Conservation (phyloP, 2,888 invertebrate genomes). For the Rhingia campestris region DNA sequence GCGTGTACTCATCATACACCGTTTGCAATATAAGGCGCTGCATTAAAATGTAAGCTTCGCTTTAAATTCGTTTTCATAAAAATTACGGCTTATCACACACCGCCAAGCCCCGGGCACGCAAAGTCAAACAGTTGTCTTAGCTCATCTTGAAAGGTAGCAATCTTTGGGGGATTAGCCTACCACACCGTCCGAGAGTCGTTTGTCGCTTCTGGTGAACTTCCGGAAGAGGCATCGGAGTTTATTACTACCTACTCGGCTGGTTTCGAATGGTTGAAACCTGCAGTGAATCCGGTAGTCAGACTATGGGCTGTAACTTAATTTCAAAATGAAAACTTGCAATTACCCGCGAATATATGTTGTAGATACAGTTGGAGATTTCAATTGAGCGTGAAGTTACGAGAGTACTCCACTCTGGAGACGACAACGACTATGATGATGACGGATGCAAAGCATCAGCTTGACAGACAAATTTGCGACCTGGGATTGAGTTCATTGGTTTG, state of each 20-base stretch:
- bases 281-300: slow-evolving; percentile 54
- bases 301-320: slow-evolving; percentile 45
- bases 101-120: not conserved
- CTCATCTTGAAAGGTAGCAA: slow-evolving; percentile 22
- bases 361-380: slow-evolving; percentile 31
- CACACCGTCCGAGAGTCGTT: not conserved
- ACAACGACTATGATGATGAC: not conserved
- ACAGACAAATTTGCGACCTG: slow-evolving; percentile 1
- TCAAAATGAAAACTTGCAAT: slow-evolving; percentile 53
- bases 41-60: slow-evolving; percentile 24
- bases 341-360: slow-evolving; percentile 6
- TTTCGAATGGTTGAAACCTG: slow-evolving; percentile 13
- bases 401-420: not conserved
- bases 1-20: not conserved
- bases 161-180: not conserved
- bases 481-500: slow-evolving; percentile 9
- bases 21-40: not conserved
- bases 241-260: slow-evolving; percentile 44
- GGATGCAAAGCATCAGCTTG: slow-evolving; percentile 4
- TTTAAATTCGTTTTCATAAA: slow-evolving; percentile 44
- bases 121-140: slow-evolving; percentile 17
- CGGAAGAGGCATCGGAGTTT: slow-evolving; percentile 12
- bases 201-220: slow-evolving; percentile 5
- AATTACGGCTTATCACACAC: slow-evolving; percentile 29
- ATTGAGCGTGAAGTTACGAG: slow-evolving; percentile 31